These are phyloP conservation scores for Aphis gossypii DNA, from an alignment of 1,140 invertebrate genomes.

Conservation along the genomic window DNA sequence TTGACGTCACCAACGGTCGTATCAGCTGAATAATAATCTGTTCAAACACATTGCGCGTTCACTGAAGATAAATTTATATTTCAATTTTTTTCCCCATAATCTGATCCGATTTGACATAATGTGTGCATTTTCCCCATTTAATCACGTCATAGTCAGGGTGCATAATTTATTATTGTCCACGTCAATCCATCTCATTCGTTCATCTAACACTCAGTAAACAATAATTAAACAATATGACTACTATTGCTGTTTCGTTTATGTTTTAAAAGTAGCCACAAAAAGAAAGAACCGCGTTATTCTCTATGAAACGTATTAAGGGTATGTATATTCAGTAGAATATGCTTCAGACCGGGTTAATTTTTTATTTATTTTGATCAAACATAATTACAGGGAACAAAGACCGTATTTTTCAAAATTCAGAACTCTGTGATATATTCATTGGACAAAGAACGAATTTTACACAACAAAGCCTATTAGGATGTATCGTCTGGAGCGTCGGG, in stretches of 20 bases:
- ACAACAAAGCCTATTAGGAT: background rate
- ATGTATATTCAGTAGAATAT: background rate
- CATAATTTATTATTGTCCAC: background rate
- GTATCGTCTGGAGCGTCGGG: background rate
- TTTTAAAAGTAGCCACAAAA: background rate
- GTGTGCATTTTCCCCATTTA: background rate
- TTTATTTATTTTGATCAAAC: background rate
- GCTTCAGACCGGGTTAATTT: background rate
- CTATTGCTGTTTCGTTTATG: background rate
- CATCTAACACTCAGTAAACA: background rate
- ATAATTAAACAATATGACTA: background rate
- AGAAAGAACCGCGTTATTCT: too few relatives aligned
- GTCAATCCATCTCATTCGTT: background rate
- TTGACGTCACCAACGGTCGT: background rate
- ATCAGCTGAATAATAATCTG: background rate
- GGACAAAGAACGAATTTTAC: background rate
- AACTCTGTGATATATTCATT: background rate
- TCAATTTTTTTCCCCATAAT: background rate
- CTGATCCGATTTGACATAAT: background rate
- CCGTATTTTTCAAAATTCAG: background rate
- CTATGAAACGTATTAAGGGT: background rate
- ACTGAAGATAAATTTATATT: background rate
- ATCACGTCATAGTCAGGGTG: background rate
- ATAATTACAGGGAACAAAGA: background rate
- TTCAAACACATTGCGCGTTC: background rate